Evolutionary conservation across 92 coral and sea anemone genomes (phyloP).

Genomic region (Anthopleura xanthogrammica): DNA sequence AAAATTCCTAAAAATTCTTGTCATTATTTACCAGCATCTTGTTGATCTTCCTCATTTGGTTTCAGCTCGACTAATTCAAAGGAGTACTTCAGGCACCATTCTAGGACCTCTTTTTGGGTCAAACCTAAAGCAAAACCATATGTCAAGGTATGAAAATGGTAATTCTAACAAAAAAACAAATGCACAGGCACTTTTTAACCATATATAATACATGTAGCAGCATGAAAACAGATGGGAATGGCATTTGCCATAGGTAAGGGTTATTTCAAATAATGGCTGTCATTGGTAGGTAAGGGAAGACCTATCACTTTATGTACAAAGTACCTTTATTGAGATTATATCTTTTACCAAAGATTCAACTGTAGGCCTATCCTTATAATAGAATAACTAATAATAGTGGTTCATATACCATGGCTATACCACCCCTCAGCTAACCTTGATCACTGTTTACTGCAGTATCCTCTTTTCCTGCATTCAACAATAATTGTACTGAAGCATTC

Average conservation of each 20-base stretch:
- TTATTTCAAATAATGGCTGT: too few species aligned
- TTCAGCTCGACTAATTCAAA: conserved; percentile 83
- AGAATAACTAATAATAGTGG: too few species aligned
- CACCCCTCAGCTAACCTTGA: neutral
- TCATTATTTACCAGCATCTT: conserved; percentile 38
- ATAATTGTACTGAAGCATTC: conserved; percentile 79
- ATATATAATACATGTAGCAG: too few species aligned
- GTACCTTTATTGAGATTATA: too few species aligned
- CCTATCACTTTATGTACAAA: too few species aligned
- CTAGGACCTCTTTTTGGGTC: conserved; percentile 55
- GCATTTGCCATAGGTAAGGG: too few species aligned
- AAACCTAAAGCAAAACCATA: conserved; percentile 30
- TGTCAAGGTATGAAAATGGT: neutral
- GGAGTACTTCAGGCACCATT: conserved; percentile 83
- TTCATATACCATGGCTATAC: neutral
- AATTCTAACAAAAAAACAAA: neutral
- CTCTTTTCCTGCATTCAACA: conserved; percentile 74
- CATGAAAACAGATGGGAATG: too few species aligned
- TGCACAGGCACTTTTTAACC: too few species aligned
- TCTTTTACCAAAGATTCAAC: too few species aligned
- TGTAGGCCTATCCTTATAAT: too few species aligned
- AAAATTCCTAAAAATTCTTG: neutral
- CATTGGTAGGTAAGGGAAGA: too few species aligned
- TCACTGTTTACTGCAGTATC: neutral
- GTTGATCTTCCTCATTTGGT: conserved; percentile 61